phyloP scores from a whole-genome alignment of 2,797 vertebrate species.

The Cryptoprocta ferox region DNA sequence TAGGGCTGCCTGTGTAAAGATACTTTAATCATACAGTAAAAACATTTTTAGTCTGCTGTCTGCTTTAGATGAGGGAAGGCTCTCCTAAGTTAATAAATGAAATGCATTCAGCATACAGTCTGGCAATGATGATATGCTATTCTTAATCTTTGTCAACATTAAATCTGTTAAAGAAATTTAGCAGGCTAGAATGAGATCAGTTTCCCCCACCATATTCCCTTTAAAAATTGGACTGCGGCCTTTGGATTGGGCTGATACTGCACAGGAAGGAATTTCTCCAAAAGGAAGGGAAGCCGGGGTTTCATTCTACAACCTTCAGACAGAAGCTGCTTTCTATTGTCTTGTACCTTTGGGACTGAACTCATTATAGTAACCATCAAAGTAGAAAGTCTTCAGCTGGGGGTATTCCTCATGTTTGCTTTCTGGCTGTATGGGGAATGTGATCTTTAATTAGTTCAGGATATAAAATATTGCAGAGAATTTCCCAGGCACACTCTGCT shows the following conservation, averaged over 20 bases:
- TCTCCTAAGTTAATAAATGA: conserved; percentile 83
- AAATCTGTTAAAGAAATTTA: conserved; percentile 81
- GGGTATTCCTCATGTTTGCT: conserved; percentile 79
- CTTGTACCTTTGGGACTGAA: conserved; percentile 81
- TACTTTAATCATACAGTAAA: conserved; percentile 81
- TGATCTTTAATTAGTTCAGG: conserved; percentile 87
- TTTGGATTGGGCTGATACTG: conserved; percentile 74
- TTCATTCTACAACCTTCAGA: conserved; percentile 70
- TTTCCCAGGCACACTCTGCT: conserved; percentile 80
- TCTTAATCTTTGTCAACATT: conserved; percentile 78
- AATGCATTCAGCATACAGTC: conserved; percentile 79
- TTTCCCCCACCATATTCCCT: conserved; percentile 71
- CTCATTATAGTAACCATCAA: conserved; percentile 87
- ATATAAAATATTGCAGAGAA: conserved; percentile 82
- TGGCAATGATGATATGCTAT: conserved; percentile 71
- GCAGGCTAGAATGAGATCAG: conserved; percentile 51
- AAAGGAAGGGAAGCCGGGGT: conserved; percentile 81
- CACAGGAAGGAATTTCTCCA: conserved; percentile 79
- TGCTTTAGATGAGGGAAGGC: conserved; percentile 72
- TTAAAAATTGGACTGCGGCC: conserved; percentile 80
- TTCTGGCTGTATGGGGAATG: conserved; percentile 81
- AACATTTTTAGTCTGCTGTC: conserved; percentile 70
- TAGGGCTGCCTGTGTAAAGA: conserved; percentile 72
- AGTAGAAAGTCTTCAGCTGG: conserved; percentile 80
- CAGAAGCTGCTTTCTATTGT: conserved; percentile 80